Base-by-base conservation (phyloP, 2,888 invertebrate genomes). In the Trichopoda pennipes region DNA sequence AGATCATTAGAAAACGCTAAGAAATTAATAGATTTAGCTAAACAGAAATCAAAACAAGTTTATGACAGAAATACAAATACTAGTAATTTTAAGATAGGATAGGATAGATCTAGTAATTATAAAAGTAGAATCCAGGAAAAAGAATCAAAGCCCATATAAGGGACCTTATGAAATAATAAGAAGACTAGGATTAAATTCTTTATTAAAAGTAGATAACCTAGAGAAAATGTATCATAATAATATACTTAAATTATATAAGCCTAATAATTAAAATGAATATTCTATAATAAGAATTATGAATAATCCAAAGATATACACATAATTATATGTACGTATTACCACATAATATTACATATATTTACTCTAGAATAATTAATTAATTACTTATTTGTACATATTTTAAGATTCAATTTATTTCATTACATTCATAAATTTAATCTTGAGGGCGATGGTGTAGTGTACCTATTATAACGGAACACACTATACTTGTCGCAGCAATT, bases 101-200 rank as follows among this genome's bases (percentile, higher is more conserved):
- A n/a, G n/a, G n/a, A n/a, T n/a, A n/a, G 51, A 51, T 14, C 14
- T 51, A 23, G 55, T 53, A 23, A 17, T 47, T 17, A 14, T 53
- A 53, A 23, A 23, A 53, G 12, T 53, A 23, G 53, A 53, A 23
- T 53, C 23, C 23, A 23, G 53, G 6, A 53, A 21, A 23, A 53
- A 53, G 23, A 53, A 53, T 53, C 14, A 53, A 23, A 53, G 21
- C 23, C 23, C 53, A 14, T 53, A 53, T 23, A 47, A 17, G 47
- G 47, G 53, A 53, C 23, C 23, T 1, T 53, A 53, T 53, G 2
- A 53, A 23, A 53, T 53, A 53, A 14, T 53, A 14, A 16, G 14
- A 23, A 53, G 53, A 23, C 23, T 53, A 53, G 53, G 53, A 2
- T 23, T 53, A 23, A 53, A 53, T 53, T 53, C 12, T 8, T 14